phyloP scores from a whole-genome alignment of 2,797 vertebrate species.

The Rhodeus uyekii region DNA sequence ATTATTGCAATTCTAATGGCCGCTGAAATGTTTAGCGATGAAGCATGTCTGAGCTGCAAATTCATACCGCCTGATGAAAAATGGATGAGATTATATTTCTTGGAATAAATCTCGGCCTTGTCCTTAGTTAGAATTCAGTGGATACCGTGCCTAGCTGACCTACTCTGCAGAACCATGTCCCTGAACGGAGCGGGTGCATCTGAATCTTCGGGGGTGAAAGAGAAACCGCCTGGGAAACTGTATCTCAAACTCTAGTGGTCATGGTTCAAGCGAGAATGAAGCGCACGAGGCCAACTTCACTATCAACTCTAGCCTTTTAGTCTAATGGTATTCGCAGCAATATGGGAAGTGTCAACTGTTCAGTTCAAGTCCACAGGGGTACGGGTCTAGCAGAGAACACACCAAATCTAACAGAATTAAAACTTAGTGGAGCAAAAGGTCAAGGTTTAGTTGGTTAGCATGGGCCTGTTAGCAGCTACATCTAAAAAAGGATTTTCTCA shows the following conservation, averaged over 20 bases:
- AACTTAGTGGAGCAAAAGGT: not conserved
- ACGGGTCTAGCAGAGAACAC: not conserved
- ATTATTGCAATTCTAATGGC: slow-evolving; percentile 43
- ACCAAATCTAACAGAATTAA: slow-evolving; percentile 9
- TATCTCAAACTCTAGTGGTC: slow-evolving; percentile 10
- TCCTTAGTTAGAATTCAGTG: slow-evolving; percentile 42
- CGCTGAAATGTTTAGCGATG: slow-evolving; percentile 33
- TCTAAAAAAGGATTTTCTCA: not conserved
- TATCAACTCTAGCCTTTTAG: slow-evolving; percentile 42
- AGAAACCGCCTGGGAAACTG: slow-evolving; percentile 23
- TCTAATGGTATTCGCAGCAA: slow-evolving; percentile 12
- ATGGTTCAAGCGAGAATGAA: slow-evolving; percentile 34
- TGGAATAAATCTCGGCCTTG: slow-evolving; percentile 32
- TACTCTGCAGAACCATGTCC: slow-evolving; percentile 35
- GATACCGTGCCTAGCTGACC: slow-evolving; percentile 40
- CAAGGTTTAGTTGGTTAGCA: not conserved
- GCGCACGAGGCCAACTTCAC: slow-evolving; percentile 1
- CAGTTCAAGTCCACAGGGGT: not conserved
- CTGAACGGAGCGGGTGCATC: slow-evolving; percentile 13
- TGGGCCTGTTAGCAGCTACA: not conserved
- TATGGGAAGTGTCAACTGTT: slow-evolving; percentile 28
- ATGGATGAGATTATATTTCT: slow-evolving; percentile 50
- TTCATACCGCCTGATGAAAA: slow-evolving; percentile 36
- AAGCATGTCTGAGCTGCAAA: slow-evolving; percentile 23
- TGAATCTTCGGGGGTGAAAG: slow-evolving; percentile 20